Evolutionary conservation across 2,888 invertebrate species (phyloP), one percentile per base, ranked within the genome.

Genomic region (Lithophane leautieri): DNA sequence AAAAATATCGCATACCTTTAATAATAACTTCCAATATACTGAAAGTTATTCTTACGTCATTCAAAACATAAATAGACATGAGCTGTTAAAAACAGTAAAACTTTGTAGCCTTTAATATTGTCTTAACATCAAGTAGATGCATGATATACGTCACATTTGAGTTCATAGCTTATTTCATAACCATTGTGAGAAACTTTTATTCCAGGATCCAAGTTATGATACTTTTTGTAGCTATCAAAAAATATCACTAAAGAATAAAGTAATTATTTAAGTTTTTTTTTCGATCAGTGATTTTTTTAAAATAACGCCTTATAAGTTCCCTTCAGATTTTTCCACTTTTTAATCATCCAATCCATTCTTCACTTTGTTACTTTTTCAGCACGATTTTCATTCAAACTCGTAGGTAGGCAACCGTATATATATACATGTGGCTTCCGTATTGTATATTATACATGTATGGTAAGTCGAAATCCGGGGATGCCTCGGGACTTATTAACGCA

Each of bases 401-500:
- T 56, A 25, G 7, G 66, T 44, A 67, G 47, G 22, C 16, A 60
- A 12, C 16, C 34, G 9, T 69, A 52, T 61, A 50, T 19, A 44
- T 28, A 56, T 72, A 73, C 67, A 80, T 60, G 69, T 73, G 65
- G 69, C 61, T 71, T 77, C 74, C 78, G 70, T 84, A 76, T 81
- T 71, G 28, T 81, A 77, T 69, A 70, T 83, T 69, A 70, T 83
- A 81, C 74, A 75, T 82, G 56, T 82, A 82, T 85, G 82, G 78
- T 83, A 86, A 89, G 81, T 86, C 88, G 86, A 88, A 88, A 87
- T 90, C 88, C 83, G 80, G 84, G 90, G 89, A 91, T 91, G 89
- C 92, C 91, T 88, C 70, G 90, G 90, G 92, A 92, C 94, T 95
- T 95, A 95, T 95, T 95, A 95, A 94, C 94, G 94, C 95, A 95